Evolutionary conservation across 2,113 vertebrate species (phyloP).

Genomic region (Malurus melanocephalus): DNA sequence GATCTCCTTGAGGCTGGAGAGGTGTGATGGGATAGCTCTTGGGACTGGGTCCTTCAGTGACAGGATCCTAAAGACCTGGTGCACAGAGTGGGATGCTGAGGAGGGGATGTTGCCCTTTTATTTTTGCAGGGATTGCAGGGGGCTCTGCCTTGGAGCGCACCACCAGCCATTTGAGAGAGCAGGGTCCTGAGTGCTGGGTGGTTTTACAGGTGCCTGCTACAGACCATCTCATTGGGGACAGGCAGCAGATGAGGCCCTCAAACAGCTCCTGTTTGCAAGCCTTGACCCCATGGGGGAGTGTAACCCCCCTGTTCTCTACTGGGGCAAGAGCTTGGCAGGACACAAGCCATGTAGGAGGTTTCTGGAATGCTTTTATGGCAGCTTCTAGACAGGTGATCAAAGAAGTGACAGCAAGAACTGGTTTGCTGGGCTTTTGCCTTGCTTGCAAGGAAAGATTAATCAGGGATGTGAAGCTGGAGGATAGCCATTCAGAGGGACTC

Average conservation of each 20-base stretch:
- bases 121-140: not conserved
- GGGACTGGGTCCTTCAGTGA: not conserved
- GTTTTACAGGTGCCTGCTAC: not conserved
- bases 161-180: not conserved
- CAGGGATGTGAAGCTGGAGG: not conserved
- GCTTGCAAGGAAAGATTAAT: not conserved
- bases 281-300: fast-evolving
- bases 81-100: not conserved
- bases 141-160: not conserved
- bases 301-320: not conserved
- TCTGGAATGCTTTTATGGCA: not conserved
- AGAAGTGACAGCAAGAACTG: not conserved
- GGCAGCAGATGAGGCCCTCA: not conserved
- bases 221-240: not conserved
- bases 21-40: not conserved
- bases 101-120: not conserved
- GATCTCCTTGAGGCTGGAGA: not conserved
- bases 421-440: not conserved
- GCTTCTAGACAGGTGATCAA: not conserved
- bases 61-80: not conserved
- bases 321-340: not conserved
- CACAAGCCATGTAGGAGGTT: not conserved
- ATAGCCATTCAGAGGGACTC: not conserved
- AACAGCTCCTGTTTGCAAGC: not conserved
- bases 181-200: not conserved